These are phyloP conservation scores for Parazoanthus swiftii DNA, from an alignment of 92 coral and sea anemone species.

Conservation along the genomic window DNA sequence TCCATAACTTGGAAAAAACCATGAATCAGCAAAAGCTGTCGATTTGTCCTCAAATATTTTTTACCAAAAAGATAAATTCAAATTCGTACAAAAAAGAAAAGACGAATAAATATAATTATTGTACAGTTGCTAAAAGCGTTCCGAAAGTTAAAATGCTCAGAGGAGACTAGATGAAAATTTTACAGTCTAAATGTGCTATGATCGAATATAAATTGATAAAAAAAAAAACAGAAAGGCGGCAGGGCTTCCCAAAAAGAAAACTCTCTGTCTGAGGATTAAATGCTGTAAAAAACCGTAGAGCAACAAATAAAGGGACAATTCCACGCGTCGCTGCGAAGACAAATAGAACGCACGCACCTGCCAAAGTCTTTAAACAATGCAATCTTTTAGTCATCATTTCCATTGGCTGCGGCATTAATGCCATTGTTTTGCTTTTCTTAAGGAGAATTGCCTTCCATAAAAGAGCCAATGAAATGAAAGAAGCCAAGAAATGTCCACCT, in stretches of 20 bases:
- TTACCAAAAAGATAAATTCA: background rate
- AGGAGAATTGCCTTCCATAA: slow-evolving; percentile 27
- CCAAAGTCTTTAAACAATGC: slow-evolving; percentile 28
- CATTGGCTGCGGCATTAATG: slow-evolving; percentile 35
- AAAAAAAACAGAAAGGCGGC: background rate
- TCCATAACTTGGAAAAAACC: background rate
- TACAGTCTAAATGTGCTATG: background rate
- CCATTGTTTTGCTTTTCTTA: slow-evolving; percentile 24
- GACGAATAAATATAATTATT: too few species aligned
- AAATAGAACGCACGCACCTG: slow-evolving; percentile 30
- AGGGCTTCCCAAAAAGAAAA: background rate
- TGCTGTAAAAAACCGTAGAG: background rate
- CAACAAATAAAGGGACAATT: slow-evolving; percentile 9
- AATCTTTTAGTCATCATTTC: slow-evolving; percentile 6
- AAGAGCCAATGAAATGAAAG: slow-evolving; percentile 42
- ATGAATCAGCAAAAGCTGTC: background rate
- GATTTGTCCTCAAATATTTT: background rate
- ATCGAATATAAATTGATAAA: background rate
- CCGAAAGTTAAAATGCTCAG: background rate
- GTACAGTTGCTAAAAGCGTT: background rate
- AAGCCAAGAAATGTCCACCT: slow-evolving; percentile 14
- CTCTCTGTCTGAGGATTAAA: background rate
- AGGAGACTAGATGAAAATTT: background rate
- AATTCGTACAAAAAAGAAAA: too few species aligned
- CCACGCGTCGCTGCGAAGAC: slow-evolving; percentile 25